phyloP scores from a whole-genome alignment of 2,113 vertebrate genomes.

The Acanthochromis polyacanthus region DNA sequence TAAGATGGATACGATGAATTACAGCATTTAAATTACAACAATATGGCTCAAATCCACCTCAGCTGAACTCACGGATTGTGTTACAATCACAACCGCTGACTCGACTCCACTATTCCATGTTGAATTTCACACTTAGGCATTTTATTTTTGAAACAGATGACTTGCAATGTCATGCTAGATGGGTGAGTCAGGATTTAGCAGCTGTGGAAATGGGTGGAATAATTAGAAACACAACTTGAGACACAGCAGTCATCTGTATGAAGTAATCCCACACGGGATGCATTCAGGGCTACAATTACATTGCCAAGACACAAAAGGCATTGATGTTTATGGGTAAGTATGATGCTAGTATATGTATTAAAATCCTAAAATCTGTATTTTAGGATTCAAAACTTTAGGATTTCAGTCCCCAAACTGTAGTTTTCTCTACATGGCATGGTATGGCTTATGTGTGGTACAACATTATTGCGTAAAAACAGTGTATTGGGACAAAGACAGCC shows the following conservation, averaged over 20 bases:
- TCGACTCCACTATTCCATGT: constrained; percentile 5
- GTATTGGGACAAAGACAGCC: constrained; percentile 34
- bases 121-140: constrained; percentile 26
- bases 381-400: not conserved
- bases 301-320: not conserved
- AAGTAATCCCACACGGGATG: not conserved
- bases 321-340: not conserved
- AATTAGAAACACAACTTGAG: constrained; percentile 55
- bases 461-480: not conserved
- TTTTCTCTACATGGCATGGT: not conserved
- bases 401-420: not conserved
- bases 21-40: constrained; percentile 16
- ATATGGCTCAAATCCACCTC: not conserved
- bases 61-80: not conserved
- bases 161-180: constrained; percentile 21
- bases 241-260: not conserved
- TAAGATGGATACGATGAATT: not conserved
- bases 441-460: not conserved
- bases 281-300: no score
- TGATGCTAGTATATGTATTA: no score
- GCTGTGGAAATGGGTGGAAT: constrained; percentile 45
- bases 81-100: constrained; percentile 41
- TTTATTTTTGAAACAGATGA: constrained; percentile 49
- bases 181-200: constrained; percentile 59
- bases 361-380: not conserved